Evolutionary conservation across 1,140 invertebrate genomes (phyloP), one percentile per base, ranked within the genome.

Genomic region (Paralvinella palmiformis): DNA sequence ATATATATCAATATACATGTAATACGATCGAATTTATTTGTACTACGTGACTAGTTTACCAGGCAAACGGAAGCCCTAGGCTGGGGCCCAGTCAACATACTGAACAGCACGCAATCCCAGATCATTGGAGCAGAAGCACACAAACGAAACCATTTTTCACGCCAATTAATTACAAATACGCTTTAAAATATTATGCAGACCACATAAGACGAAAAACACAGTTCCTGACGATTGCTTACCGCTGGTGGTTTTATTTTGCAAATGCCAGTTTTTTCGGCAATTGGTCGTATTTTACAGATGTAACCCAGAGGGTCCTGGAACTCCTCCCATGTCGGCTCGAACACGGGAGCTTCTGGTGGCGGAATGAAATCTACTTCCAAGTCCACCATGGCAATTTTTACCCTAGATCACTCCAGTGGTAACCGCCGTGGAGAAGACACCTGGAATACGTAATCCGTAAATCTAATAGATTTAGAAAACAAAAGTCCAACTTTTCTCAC

Each of bases 231-330:
- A 20, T 52, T 41, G 79, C 71, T 73, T 68, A 80, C 88, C 29
- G 85, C 73, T 7, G 94, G 94, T 37, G 94, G 91, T 62, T 95
- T 88, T 57, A 96, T 90, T 76, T 90, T 87, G 72, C 92, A 95
- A 58, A 96, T 87, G 4, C 94, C 94, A 81, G 87, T 91, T 71
- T 89, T 86, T 67, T 92, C 87, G 0, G 91, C 92, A 64, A 87
- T 82, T 0, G 88, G 85, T 66, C 88, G 85, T 45, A 97, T 95
- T 71, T 91, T 88, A 64, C 91, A 88, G 69, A 96, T 92, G 72
- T 92, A 98, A 69, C 89, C 88, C 10, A 96, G 82, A 0, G 94
- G 93, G 85, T 97, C 92, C 77, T 91, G 86, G 73, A 94, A 95
- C 79, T 94, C 91, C 75, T 90, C 89, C 73, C 89, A 89, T 0